Evolutionary conservation across 2,888 invertebrate species (phyloP).

Genomic region (Halictus quadricinctus): DNA sequence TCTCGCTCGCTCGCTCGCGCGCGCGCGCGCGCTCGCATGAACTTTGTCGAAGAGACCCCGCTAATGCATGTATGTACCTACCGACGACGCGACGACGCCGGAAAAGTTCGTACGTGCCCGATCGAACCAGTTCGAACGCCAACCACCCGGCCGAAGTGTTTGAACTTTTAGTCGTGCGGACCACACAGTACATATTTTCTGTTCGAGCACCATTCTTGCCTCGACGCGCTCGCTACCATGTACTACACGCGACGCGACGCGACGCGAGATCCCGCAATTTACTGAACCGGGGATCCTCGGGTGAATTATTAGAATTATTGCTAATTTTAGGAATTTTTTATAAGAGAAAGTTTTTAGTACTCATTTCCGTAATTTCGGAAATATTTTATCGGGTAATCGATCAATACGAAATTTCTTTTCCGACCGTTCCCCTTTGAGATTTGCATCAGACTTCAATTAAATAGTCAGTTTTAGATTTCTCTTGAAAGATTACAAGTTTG

Average conservation of each 20-base stretch:
- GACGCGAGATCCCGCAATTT: neutral
- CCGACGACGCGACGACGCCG: neutral
- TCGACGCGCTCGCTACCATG: neutral
- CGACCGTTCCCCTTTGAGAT: no score
- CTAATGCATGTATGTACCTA: slow-evolving; percentile 33
- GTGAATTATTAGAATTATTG: no score
- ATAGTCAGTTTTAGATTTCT: no score
- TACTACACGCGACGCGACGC: neutral
- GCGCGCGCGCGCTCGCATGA: slow-evolving; percentile 31
- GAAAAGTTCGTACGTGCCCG: neutral
- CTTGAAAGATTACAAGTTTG: no score
- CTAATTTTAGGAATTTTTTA: no score
- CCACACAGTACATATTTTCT: neutral
- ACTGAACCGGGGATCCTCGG: no score
- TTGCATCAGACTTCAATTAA: no score
- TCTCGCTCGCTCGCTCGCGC: slow-evolving; percentile 11
- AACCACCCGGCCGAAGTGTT: neutral
- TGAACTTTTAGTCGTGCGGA: neutral
- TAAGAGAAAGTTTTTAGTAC: no score
- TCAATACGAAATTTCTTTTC: no score
- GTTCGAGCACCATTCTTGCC: neutral
- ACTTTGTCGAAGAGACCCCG: slow-evolving; percentile 43
- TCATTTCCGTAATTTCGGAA: neutral
- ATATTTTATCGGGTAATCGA: no score
- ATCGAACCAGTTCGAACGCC: neutral